A percentile compares a stretch with the other conserved stretches of the same genome.
Conservation (phyloP, 2,113 vertebrate species). For the Tinamus guttatus region DNA sequence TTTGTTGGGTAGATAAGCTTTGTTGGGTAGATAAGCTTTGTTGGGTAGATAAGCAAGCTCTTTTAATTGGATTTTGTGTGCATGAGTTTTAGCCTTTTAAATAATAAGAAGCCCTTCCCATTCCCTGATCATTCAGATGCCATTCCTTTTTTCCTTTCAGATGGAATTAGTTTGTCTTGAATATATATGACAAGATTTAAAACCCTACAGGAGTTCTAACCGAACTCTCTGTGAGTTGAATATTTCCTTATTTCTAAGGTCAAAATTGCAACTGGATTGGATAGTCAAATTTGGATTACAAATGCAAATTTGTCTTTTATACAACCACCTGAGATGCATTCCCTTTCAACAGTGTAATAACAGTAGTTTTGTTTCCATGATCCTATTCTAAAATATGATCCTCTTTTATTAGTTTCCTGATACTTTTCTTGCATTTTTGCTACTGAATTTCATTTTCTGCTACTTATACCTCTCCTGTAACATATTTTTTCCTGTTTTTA, state of each 20-base stretch:
- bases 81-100: neutral
- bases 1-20: neutral
- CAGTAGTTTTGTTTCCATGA: neutral
- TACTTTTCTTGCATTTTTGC: neutral
- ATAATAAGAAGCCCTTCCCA: neutral
- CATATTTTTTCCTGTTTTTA: neutral
- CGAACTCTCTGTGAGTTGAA: neutral
- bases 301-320: neutral
- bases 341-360: neutral
- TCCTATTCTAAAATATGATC: neutral
- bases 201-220: neutral
- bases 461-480: neutral
- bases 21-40: neutral
- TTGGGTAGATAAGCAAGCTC: neutral
- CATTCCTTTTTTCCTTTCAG: neutral
- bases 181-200: neutral
- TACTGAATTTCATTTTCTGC: neutral
- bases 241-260: neutral
- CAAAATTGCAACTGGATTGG: neutral
- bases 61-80: neutral
- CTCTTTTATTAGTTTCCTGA: neutral
- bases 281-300: neutral
- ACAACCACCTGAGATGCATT: neutral
- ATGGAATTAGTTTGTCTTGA: neutral
- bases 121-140: neutral